Percentiles rank a stretch among this genome's conserved stretches.
Evolutionary conservation across 1,140 invertebrate genomes (phyloP).

Genomic region (Coptotermes formosanus): DNA sequence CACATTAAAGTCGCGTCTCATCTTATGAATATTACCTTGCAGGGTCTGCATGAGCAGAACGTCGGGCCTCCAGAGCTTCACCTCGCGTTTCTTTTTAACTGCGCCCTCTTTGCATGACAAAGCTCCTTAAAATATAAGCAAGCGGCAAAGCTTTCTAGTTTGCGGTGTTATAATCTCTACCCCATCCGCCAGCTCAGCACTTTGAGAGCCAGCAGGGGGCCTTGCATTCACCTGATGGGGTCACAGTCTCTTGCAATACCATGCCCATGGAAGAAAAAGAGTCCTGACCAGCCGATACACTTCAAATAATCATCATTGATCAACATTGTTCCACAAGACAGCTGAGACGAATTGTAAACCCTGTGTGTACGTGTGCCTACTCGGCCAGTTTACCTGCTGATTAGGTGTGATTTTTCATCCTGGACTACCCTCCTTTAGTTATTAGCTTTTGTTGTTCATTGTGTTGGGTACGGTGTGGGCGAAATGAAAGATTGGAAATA

Average conservation of each 20-base stretch:
- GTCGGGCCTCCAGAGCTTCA: background rate
- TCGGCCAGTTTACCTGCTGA: background rate
- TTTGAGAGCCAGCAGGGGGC: background rate
- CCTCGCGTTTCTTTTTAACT: background rate
- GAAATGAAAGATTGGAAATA: background rate
- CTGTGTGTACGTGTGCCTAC: background rate
- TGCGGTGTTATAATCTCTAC: background rate
- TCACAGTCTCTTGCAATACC: background rate
- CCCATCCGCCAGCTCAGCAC: background rate
- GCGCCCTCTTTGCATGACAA: slow-evolving; percentile 1
- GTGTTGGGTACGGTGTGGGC: background rate
- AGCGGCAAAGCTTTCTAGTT: background rate
- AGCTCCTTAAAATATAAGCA: background rate
- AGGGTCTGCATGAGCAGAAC: background rate
- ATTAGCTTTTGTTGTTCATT: background rate
- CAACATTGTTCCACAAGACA: background rate
- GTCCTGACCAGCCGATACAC: background rate
- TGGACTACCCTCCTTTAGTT: background rate
- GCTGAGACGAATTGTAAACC: background rate
- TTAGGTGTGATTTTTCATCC: background rate
- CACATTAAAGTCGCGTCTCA: background rate
- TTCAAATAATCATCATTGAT: slow-evolving; percentile 18
- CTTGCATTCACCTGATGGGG: slow-evolving; percentile 13
- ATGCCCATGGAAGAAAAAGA: background rate
- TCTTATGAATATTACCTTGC: background rate